Evolutionary conservation across 2,113 vertebrate species (phyloP).

Genomic region (Copsychus sechellarum): DNA sequence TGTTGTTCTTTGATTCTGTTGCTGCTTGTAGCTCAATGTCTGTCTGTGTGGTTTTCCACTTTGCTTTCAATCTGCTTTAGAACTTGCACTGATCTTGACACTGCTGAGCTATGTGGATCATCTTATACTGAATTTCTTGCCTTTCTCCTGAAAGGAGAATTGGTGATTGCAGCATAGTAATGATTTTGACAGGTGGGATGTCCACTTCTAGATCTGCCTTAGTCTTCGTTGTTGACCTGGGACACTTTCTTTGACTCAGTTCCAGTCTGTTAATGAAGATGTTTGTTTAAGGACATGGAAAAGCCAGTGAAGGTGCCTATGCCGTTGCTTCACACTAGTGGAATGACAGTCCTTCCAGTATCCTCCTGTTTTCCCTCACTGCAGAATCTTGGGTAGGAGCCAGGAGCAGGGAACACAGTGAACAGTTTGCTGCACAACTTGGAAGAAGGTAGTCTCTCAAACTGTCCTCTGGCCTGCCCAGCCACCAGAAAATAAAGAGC

Average conservation of each 20-base stretch:
- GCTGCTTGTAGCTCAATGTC: background rate
- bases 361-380: background rate
- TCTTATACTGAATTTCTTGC: background rate
- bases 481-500: slow-evolving; percentile 32
- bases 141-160: background rate
- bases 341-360: background rate
- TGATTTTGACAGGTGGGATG: background rate
- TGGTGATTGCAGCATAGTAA: background rate
- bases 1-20: background rate
- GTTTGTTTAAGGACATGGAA: background rate
- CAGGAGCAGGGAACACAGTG: slow-evolving; percentile 14
- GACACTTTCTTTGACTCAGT: background rate
- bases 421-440: background rate
- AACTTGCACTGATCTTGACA: background rate
- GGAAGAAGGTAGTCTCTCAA: slow-evolving; percentile 12
- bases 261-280: background rate
- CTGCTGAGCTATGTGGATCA: background rate
- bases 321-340: background rate
- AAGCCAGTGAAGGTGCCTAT: background rate
- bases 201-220: background rate
- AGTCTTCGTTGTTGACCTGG: background rate
- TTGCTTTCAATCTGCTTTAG: background rate
- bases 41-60: background rate
- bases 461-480: background rate
- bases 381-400: background rate